Evolutionary conservation across 2,113 vertebrate genomes (phyloP).

Genomic region (Myrmophylax atrothorax): DNA sequence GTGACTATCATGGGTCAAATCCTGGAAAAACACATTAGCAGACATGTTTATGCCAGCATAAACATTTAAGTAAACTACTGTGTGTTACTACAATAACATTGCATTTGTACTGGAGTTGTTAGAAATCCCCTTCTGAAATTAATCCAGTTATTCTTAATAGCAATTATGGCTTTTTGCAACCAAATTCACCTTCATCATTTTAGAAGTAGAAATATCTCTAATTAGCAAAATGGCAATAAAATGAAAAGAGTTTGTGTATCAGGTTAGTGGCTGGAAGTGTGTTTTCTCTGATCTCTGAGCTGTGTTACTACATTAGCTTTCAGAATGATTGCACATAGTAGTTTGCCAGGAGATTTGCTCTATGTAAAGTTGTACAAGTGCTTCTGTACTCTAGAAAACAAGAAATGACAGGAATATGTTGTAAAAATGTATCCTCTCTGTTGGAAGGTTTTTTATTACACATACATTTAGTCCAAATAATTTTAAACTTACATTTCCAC

Average conservation of each 20-base stretch:
- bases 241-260: background rate
- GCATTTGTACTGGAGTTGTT: background rate
- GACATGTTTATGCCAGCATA: constrained; percentile 2
- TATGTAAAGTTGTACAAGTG: constrained; percentile 22
- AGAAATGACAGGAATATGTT: constrained; percentile 71
- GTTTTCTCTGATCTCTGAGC: background rate
- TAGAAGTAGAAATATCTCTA: constrained; percentile 4
- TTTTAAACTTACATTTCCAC: constrained; percentile 76
- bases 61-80: constrained; percentile 25
- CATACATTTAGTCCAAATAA: constrained; percentile 70
- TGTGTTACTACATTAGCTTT: background rate
- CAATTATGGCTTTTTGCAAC: background rate
- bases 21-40: constrained; percentile 14
- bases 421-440: constrained; percentile 68
- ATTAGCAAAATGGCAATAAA: constrained; percentile 12
- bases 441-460: constrained; percentile 75
- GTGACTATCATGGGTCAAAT: constrained; percentile 11
- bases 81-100: background rate
- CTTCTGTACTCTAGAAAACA: constrained; percentile 62
- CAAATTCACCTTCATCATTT: background rate
- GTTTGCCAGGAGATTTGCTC: constrained; percentile 36
- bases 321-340: background rate
- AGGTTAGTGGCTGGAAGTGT: background rate
- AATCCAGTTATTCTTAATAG: background rate
- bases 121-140: constrained; percentile 37